Percentiles rank a stretch among this genome's conserved stretches.
Evolutionary conservation across 1,140 invertebrate genomes (phyloP).

Genomic region (Cydia pomonella): DNA sequence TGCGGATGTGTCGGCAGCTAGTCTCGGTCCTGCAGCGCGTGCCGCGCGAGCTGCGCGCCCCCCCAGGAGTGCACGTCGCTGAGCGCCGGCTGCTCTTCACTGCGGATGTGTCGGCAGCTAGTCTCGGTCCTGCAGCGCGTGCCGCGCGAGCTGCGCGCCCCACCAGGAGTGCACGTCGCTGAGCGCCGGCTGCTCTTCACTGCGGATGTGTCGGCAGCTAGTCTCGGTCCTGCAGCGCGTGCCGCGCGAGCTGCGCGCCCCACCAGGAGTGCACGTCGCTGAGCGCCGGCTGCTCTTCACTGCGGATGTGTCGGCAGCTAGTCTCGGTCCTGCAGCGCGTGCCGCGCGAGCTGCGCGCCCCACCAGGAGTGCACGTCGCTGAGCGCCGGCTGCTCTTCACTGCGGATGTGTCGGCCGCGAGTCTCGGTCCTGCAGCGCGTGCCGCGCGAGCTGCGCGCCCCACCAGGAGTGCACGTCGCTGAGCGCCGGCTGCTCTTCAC

Average conservation of each 20-base stretch:
- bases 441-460: constrained; percentile 55
- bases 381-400: constrained; percentile 49
- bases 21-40: constrained; percentile 40
- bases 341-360: constrained; percentile 55
- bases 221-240: constrained; percentile 40
- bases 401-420: too few species aligned
- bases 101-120: too few species aligned
- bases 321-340: constrained; percentile 40
- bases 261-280: constrained; percentile 70
- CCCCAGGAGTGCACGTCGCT: constrained; percentile 70
- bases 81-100: constrained; percentile 49
- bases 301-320: too few species aligned
- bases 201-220: too few species aligned
- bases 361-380: constrained; percentile 70
- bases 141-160: constrained; percentile 55
- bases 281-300: constrained; percentile 49
- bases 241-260: constrained; percentile 55
- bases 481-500: constrained; percentile 49
- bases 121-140: constrained; percentile 40
- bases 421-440: constrained; percentile 40
- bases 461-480: constrained; percentile 70
- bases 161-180: constrained; percentile 70
- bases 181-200: constrained; percentile 49
- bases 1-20: too few species aligned
- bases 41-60: constrained; percentile 55